Conservation (phyloP, 2,113 vertebrate genomes). For the Phasianus colchicus region DNA sequence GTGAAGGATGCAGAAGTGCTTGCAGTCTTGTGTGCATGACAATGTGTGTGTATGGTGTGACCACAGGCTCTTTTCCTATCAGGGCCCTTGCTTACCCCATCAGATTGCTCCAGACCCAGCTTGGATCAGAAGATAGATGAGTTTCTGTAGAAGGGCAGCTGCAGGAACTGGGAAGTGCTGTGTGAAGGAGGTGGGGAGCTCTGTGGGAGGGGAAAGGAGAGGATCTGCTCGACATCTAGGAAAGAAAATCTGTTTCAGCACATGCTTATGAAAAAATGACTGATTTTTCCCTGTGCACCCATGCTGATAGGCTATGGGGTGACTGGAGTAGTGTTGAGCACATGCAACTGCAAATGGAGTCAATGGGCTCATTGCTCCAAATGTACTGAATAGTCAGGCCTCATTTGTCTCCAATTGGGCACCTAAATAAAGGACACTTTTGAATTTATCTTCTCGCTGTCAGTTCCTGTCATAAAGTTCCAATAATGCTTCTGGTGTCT, state of each 20-base stretch:
- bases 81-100: background rate
- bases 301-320: background rate
- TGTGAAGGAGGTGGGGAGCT: background rate
- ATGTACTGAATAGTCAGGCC: conserved; percentile 5
- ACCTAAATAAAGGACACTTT: conserved; percentile 45
- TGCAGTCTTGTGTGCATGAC: background rate
- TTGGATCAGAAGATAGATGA: background rate
- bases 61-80: background rate
- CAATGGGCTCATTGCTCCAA: conserved; percentile 31
- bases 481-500: conserved; percentile 33
- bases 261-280: background rate
- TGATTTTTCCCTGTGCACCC: background rate
- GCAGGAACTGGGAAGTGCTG: background rate
- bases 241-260: background rate
- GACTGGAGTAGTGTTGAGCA: background rate
- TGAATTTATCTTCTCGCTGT: conserved; percentile 14
- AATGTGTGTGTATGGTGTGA: background rate
- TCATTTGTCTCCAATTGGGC: conserved; percentile 13
- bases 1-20: background rate
- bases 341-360: background rate
- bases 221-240: background rate
- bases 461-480: background rate
- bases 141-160: background rate
- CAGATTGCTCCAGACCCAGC: rapidly evolving
- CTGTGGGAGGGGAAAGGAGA: background rate